Conservation (phyloP, 2,797 vertebrate species). For the Bucorvus abyssinicus region DNA sequence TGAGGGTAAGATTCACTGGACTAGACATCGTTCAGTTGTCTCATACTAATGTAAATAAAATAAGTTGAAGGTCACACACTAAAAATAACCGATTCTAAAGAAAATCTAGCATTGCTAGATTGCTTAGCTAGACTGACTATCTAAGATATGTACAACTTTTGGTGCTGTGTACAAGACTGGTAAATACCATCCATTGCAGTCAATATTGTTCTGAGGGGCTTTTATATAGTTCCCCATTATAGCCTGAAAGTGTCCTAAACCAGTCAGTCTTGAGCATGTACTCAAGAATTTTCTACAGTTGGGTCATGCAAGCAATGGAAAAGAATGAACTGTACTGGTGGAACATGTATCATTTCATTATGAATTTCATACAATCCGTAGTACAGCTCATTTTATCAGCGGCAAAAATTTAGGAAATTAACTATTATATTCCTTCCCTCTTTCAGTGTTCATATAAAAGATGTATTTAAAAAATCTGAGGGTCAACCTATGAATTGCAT, state of each 20-base stretch:
- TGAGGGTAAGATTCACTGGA: not conserved
- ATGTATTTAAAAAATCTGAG: not conserved
- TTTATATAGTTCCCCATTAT: not conserved
- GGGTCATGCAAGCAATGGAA: not conserved
- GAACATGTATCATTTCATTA: not conserved
- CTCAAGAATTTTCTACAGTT: not conserved
- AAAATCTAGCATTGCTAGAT: not conserved
- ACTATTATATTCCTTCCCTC: not conserved
- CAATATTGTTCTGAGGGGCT: not conserved
- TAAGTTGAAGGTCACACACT: not conserved
- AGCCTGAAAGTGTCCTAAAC: not conserved
- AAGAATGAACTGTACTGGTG: not conserved
- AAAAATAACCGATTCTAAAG: not conserved
- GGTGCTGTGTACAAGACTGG: not conserved
- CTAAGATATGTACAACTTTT: not conserved
- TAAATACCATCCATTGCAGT: not conserved
- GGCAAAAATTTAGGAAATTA: not conserved
- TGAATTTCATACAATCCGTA: not conserved
- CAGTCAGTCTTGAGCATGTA: not conserved
- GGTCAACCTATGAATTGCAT: not conserved
- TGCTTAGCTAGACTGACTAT: not conserved
- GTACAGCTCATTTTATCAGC: not conserved
- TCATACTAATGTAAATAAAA: not conserved
- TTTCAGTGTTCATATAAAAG: not conserved
- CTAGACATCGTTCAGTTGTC: not conserved